These are phyloP conservation scores for Clostera curtula DNA, from an alignment of 2,888 invertebrate genomes.

Conservation along the genomic window DNA sequence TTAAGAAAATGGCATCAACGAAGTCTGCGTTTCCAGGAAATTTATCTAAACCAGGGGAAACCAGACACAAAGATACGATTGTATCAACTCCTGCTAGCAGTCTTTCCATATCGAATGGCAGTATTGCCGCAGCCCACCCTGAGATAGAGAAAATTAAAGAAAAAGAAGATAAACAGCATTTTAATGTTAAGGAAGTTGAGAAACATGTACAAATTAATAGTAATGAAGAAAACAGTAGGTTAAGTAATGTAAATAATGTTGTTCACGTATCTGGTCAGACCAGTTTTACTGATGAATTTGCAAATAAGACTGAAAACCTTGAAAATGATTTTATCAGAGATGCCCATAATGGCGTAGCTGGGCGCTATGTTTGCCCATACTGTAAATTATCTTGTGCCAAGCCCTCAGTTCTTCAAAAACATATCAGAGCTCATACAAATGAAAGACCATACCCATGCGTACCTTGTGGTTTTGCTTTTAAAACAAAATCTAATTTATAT, in stretches of 20 bases:
- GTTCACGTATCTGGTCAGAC: constrained; percentile 70
- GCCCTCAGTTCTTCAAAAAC: constrained; percentile 94
- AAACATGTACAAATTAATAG: constrained; percentile 74
- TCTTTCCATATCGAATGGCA: constrained; percentile 57
- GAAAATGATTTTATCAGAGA: constrained; percentile 71
- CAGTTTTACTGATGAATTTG: constrained; percentile 71
- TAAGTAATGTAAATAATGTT: constrained; percentile 68
- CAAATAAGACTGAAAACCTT: constrained; percentile 71
- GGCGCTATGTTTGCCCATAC: constrained; percentile 89
- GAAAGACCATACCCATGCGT: constrained; percentile 93
- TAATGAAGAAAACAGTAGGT: constrained; percentile 61
- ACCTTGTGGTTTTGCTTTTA: constrained; percentile 93
- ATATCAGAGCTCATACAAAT: constrained; percentile 94
- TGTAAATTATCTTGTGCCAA: constrained; percentile 93
- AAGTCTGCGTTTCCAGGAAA: constrained; percentile 54
- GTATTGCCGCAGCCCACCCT: constrained; percentile 63
- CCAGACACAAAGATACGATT: constrained; percentile 45
- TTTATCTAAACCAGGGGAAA: constrained; percentile 45
- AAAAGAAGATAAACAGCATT: constrained; percentile 36
- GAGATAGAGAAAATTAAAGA: constrained; percentile 65
- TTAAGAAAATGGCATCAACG: constrained; percentile 88
- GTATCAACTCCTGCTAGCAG: constrained; percentile 42
- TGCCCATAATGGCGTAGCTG: constrained; percentile 62
- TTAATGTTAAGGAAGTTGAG: constrained; percentile 38
- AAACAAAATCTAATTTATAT: constrained; percentile 94